Conservation (phyloP, 2,113 vertebrate genomes). For the Pelusios castaneus region DNA sequence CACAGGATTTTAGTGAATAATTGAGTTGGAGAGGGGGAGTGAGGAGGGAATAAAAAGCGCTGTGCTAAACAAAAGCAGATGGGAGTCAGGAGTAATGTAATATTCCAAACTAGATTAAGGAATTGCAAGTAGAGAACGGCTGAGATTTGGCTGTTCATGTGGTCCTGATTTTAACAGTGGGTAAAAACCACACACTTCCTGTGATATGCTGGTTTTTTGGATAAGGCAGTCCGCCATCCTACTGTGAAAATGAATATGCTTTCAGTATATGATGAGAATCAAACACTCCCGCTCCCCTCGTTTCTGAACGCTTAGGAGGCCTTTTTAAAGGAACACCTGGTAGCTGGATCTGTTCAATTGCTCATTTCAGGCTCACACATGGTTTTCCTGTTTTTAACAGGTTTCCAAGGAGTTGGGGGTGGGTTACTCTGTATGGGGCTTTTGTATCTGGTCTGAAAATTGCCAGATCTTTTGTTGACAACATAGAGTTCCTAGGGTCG, state of each 20-base stretch:
- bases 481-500: background rate
- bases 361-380: background rate
- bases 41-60: background rate
- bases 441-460: background rate
- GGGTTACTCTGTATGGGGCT: background rate
- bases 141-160: background rate
- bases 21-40: background rate
- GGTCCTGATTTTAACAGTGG: background rate
- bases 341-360: background rate
- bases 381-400: background rate
- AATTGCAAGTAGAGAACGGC: background rate
- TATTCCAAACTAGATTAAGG: conserved; percentile 52
- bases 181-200: background rate
- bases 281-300: background rate
- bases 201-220: rapidly evolving
- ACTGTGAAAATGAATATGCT: conserved; percentile 31
- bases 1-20: background rate
- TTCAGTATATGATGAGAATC: background rate
- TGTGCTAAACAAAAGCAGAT: background rate
- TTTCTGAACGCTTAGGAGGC: conserved; percentile 14
- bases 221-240: conserved; percentile 21
- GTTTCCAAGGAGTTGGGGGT: background rate
- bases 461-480: background rate
- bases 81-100: conserved; percentile 42
- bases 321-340: conserved; percentile 31